phyloP scores from a whole-genome alignment of 2,113 vertebrate species.

The Psilopsiagon aymara region DNA sequence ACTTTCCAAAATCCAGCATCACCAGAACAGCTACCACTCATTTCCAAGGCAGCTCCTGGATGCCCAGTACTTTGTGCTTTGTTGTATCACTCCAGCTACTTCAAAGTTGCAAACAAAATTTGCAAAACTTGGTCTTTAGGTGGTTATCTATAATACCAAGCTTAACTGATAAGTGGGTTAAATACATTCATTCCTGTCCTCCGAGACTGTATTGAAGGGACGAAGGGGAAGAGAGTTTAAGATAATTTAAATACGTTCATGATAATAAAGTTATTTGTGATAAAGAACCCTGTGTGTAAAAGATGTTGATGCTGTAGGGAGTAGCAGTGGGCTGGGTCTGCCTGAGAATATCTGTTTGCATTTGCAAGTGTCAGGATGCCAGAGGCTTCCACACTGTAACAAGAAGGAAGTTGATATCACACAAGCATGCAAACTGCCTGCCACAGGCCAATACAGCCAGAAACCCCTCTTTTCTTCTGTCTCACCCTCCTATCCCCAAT shows the following conservation, averaged over 20 bases:
- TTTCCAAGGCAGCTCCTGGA: not conserved
- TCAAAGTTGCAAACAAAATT: conserved; percentile 4
- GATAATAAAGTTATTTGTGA: not conserved
- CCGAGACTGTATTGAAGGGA: not conserved
- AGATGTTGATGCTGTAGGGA: not conserved
- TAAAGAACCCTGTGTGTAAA: not conserved
- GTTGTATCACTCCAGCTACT: not conserved
- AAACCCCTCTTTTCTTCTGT: not conserved
- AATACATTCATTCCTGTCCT: not conserved
- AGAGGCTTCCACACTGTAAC: not conserved
- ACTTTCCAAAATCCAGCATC: not conserved
- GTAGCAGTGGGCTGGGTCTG: not conserved
- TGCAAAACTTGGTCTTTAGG: not conserved
- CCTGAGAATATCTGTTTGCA: not conserved
- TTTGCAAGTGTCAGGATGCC: not conserved
- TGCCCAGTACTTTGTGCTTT: not conserved
- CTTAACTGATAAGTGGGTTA: not conserved
- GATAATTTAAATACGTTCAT: not conserved
- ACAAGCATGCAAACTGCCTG: not conserved
- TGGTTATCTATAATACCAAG: not conserved
- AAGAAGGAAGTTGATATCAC: not conserved
- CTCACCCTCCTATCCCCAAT: not conserved
- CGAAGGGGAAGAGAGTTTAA: not conserved
- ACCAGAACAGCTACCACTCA: not conserved
- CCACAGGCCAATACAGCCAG: conserved; percentile 3